Evolutionary conservation across 2,113 vertebrate genomes (phyloP).

Genomic region (Carassius carassius): DNA sequence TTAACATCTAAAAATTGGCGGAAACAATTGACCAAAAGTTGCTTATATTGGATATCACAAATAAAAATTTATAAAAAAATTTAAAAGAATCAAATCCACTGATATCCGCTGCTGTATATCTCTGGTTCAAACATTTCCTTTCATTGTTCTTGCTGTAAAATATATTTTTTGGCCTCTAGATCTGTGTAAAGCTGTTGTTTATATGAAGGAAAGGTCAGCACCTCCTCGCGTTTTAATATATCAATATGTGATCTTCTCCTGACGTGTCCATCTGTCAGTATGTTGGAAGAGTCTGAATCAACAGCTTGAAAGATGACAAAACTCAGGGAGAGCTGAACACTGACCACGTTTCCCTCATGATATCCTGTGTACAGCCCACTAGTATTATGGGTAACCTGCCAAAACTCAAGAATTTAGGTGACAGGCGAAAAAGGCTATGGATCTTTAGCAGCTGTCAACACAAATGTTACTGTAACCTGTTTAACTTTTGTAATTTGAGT

Average conservation of each 20-base stretch:
- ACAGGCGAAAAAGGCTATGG: background rate
- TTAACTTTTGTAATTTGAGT: background rate
- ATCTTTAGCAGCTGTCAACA: background rate
- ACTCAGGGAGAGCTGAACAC: conserved; percentile 4
- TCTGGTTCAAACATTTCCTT: background rate
- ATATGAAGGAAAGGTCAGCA: background rate
- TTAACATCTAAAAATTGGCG: background rate
- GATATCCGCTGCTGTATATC: background rate
- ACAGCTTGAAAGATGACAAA: conserved; percentile 53
- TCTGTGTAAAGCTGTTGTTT: background rate
- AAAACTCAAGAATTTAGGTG: conserved; percentile 9
- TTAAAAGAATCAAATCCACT: background rate
- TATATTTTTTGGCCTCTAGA: background rate
- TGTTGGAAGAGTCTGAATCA: conserved; percentile 42
- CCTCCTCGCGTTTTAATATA: conserved; percentile 8
- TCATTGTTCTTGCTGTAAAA: background rate
- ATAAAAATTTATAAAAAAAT: too few relatives aligned
- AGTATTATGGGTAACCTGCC: conserved; percentile 20
- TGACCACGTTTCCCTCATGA: conserved; percentile 15
- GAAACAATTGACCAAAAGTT: background rate
- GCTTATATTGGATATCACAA: background rate
- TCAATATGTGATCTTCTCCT: conserved; percentile 3
- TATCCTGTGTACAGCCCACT: conserved; percentile 9
- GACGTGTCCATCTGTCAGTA: conserved; percentile 52
- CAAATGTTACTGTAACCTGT: background rate